These are phyloP conservation scores for Lagria hirta DNA, from an alignment of 2,888 invertebrate species.

Conservation along the genomic window DNA sequence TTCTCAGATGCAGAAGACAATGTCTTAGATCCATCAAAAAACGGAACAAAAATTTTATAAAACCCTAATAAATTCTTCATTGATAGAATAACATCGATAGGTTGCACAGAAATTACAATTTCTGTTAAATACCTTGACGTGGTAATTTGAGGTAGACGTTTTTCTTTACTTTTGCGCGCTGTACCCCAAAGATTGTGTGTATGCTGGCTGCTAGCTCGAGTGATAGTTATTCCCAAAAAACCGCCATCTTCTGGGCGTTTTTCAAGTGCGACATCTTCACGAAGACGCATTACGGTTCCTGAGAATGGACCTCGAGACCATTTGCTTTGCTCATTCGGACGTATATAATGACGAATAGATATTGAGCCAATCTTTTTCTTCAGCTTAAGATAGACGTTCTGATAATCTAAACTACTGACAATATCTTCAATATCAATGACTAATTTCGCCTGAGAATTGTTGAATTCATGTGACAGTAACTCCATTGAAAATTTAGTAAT, in stretches of 20 bases:
- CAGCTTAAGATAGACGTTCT: slow-evolving; percentile 79
- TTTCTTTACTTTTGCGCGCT: slow-evolving; percentile 48
- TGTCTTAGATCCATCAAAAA: slow-evolving; percentile 49
- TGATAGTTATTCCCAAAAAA: slow-evolving; percentile 65
- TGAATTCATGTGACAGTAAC: slow-evolving; percentile 52
- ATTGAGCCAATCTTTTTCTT: slow-evolving; percentile 80
- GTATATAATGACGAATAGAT: slow-evolving; percentile 68
- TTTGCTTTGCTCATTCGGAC: slow-evolving; percentile 50
- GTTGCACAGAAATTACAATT: slow-evolving; percentile 75
- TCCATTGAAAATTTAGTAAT: slow-evolving; percentile 75
- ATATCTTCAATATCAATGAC: slow-evolving; percentile 79
- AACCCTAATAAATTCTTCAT: slow-evolving; percentile 60
- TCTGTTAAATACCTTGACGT: slow-evolving; percentile 69
- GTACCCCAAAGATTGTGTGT: slow-evolving; percentile 70
- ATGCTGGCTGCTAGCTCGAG: slow-evolving; percentile 70
- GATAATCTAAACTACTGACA: slow-evolving; percentile 81
- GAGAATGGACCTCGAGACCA: slow-evolving; percentile 63
- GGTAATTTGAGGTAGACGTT: slow-evolving; percentile 2
- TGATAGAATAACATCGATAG: slow-evolving; percentile 75
- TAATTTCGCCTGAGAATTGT: slow-evolving; percentile 57
- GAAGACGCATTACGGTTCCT: slow-evolving; percentile 61
- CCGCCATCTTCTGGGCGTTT: slow-evolving; percentile 59
- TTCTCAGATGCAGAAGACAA: slow-evolving; percentile 11
- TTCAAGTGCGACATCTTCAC: slow-evolving; percentile 54
- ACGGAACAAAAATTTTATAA: slow-evolving; percentile 58